Evolutionary conservation across 2,888 invertebrate species (phyloP), one percentile per base, ranked within the genome.

Genomic region (Eilema depressum): DNA sequence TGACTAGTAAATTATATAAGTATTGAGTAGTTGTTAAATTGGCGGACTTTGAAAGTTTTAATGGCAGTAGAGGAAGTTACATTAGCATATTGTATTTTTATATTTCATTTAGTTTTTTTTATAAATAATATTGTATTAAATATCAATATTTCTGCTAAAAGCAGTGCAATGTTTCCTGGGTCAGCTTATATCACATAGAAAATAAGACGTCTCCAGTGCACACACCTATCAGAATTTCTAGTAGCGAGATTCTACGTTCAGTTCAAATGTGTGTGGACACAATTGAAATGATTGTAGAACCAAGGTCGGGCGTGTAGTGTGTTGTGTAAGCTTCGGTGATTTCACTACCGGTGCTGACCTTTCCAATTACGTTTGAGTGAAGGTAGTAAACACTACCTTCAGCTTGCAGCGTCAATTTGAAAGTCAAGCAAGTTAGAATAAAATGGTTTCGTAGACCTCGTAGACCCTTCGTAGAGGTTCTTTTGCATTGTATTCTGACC

Each of bases 181-280:
- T 7, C 30, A 30, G 30, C 30, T 4, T 4, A 7, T 33, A 33
- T 33, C 17, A 3, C 17, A 17, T 11, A 14, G 3, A 65, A 76
- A 56, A 56, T 56, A 59, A 25, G 17, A 53, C 3, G 1, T 10
- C n/a, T 53, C 8, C 0, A 47, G 14, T n/a, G 8, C n/a, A 53
- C n/a, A 53, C 14, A 7, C 73, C 41, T 73, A 69, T 61, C 30
- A 61, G 70, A 17, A 33, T 26, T 53, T n/a, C 20, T 30, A 61
- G n/a, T 30, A 61, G 30, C 26, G 57, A 59, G 28, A 30, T 30
- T 53, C 53, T 53, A 53, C 53, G n/a, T n/a, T 11, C 25, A 30
- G 20, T 17, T 30, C 30, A 30, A 61, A 10, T 53, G 30, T 65
- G n/a, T 56, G 28, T 53, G 30, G 17, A 53, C n/a, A 56, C 56